Evolutionary conservation across 2,797 vertebrate genomes (phyloP).

Genomic region (Sebastes wilsoni): DNA sequence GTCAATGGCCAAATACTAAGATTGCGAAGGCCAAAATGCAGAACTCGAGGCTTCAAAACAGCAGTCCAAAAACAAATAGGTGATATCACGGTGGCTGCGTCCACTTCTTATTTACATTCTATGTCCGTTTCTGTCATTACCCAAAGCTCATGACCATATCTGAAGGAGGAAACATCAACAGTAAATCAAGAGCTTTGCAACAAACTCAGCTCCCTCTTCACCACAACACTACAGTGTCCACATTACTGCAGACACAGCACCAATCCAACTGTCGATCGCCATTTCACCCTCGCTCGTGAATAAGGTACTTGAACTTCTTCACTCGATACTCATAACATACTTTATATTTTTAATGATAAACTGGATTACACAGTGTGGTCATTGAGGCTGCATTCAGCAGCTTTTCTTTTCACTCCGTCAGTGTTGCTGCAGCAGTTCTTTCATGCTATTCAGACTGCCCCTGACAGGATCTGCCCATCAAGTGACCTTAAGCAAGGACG

Average conservation of each 20-base stretch:
- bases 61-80: no score
- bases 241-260: not conserved
- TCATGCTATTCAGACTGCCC: not conserved
- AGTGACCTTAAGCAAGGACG: constrained; percentile 18
- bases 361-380: not conserved
- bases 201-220: not conserved
- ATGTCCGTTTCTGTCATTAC: not conserved
- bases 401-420: not conserved
- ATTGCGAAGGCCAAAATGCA: no score
- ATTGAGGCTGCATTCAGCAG: not conserved
- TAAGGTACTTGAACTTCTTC: not conserved
- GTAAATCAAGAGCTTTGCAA: not conserved
- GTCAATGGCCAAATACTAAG: no score
- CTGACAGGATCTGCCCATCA: constrained; percentile 15
- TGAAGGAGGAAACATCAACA: not conserved
- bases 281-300: not conserved
- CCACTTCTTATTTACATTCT: no score
- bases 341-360: not conserved
- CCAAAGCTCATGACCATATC: not conserved
- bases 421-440: not conserved
- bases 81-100: no score
- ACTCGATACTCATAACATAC: not conserved
- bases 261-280: not conserved
- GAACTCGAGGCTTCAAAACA: no score
- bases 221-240: not conserved